Conservation (phyloP, 2,888 invertebrate genomes). For the Chymomyza amoena region DNA sequence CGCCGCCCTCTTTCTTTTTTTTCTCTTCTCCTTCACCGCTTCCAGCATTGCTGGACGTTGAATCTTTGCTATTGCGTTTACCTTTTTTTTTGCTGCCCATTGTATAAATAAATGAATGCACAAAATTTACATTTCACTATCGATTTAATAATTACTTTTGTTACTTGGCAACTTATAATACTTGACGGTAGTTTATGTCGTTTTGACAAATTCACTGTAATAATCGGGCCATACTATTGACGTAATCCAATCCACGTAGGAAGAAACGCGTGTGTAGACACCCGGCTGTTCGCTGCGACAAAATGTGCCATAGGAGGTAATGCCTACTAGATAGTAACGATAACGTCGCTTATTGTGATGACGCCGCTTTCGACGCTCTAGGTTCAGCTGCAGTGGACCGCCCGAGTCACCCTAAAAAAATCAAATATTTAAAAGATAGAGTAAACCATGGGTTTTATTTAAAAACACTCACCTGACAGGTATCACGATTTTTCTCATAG, state of each 20-base stretch:
- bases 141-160: constrained; percentile 48
- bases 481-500: constrained; percentile 62
- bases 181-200: neutral
- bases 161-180: neutral
- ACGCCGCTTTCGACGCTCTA: constrained; percentile 43
- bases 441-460: neutral
- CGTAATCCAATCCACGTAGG: constrained; percentile 73
- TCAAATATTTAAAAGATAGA: too few species aligned
- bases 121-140: constrained; percentile 28
- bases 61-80: constrained; percentile 81
- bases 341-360: constrained; percentile 38
- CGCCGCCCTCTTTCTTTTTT: constrained; percentile 80
- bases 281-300: constrained; percentile 66
- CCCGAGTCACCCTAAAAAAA: constrained; percentile 69
- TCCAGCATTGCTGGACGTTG: constrained; percentile 71
- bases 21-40: constrained; percentile 75
- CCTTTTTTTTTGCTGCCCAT: constrained; percentile 48
- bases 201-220: constrained; percentile 32
- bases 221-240: constrained; percentile 68
- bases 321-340: constrained; percentile 66
- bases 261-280: constrained; percentile 69
- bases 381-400: constrained; percentile 69
- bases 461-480: constrained; percentile 61
- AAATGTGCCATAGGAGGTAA: constrained; percentile 74
- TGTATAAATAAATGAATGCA: neutral